phyloP scores from a whole-genome alignment of 53 echinoderm and acorn worm species.

The Holothuria scabra region DNA sequence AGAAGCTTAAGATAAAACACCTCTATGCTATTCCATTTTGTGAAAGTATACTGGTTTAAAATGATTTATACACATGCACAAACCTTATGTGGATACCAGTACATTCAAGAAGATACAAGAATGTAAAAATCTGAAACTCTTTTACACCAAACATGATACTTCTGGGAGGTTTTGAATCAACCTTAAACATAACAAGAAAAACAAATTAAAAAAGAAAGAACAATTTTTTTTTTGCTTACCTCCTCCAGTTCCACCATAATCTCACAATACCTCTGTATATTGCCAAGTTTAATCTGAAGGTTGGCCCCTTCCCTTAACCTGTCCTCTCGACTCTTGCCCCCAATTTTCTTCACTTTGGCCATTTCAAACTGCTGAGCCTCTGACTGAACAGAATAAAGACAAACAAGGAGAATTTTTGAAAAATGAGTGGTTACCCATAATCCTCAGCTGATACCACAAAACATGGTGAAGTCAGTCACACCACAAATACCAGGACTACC shows the following conservation, averaged over 20 bases:
- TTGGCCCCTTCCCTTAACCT: constrained; percentile 83
- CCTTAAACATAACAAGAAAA: too few relatives aligned
- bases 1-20: too few relatives aligned
- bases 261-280: constrained; percentile 91
- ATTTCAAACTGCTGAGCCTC: constrained; percentile 94
- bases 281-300: constrained; percentile 89
- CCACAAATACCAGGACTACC: too few relatives aligned
- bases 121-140: too few relatives aligned
- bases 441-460: background rate
- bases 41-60: too few relatives aligned
- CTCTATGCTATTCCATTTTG: too few relatives aligned
- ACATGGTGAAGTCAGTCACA: background rate
- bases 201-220: too few relatives aligned
- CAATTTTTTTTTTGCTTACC: constrained; percentile 52
- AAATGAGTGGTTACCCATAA: background rate
- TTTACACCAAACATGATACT: too few relatives aligned
- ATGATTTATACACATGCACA: too few relatives aligned
- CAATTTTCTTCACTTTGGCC: constrained; percentile 58
- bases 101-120: too few relatives aligned
- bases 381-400: constrained; percentile 59
- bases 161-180: too few relatives aligned
- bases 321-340: constrained; percentile 67
- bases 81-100: too few relatives aligned
- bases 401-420: background rate
- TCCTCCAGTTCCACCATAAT: constrained; percentile 95